phyloP scores from a whole-genome alignment of 2,888 invertebrate genomes.

The Seira musarum region DNA sequence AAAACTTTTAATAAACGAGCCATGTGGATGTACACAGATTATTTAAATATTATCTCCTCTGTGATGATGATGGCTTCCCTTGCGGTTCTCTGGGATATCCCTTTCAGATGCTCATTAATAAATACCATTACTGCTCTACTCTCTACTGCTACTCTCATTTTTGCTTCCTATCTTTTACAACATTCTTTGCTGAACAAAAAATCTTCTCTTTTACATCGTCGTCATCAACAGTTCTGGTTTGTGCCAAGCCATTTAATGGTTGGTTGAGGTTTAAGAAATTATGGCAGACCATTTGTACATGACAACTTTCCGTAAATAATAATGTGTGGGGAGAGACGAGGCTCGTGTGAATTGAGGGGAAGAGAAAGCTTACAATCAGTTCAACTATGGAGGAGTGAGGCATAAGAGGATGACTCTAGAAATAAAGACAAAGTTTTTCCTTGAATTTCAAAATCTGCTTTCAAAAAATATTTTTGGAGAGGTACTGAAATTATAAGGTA shows the following conservation, averaged over 20 bases:
- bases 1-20: constrained; percentile 58
- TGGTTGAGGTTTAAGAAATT: constrained; percentile 54
- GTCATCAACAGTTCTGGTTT: constrained; percentile 33
- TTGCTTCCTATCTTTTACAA: too few species aligned
- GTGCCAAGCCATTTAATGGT: constrained; percentile 46
- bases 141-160: too few species aligned
- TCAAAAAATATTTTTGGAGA: too few species aligned
- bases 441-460: too few species aligned
- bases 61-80: constrained; percentile 51
- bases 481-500: too few species aligned
- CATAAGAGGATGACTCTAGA: too few species aligned
- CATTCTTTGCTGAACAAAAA: constrained; percentile 1
- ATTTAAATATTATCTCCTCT: constrained; percentile 56
- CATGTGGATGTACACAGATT: constrained; percentile 53
- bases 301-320: constrained; percentile 50
- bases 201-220: constrained; percentile 18
- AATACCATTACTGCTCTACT: constrained; percentile 33
- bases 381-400: too few species aligned
- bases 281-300: constrained; percentile 54
- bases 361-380: too few species aligned
- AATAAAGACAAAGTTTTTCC: too few species aligned
- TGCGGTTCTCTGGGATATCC: constrained; percentile 44
- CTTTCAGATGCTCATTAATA: constrained; percentile 58
- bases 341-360: constrained; percentile 12
- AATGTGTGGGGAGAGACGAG: constrained; percentile 7